Percentiles rank a stretch among this genome's conserved stretches.
These are phyloP conservation scores for Tiaroga cobitis DNA, from an alignment of 2,797 vertebrate genomes.

Conservation along the genomic window DNA sequence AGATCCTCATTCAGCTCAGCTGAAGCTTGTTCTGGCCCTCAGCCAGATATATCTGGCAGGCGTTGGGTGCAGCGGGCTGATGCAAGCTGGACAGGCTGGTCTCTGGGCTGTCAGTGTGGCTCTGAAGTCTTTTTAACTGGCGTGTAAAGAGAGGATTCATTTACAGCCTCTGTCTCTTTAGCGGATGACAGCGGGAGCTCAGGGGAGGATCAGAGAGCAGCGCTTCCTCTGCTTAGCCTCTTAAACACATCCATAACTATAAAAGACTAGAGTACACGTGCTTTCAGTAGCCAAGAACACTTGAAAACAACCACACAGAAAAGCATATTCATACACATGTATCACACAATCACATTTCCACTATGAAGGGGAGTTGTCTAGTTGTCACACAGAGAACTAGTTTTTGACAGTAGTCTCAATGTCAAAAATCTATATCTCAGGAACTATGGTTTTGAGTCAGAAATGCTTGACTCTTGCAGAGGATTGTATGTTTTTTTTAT, in stretches of 20 bases:
- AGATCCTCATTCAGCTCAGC: not conserved
- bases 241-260: slow-evolving; percentile 31
- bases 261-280: not conserved
- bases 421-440: not conserved
- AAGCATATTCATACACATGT: not conserved
- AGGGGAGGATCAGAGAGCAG: slow-evolving; percentile 41
- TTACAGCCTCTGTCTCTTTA: slow-evolving; percentile 45
- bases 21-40: not conserved
- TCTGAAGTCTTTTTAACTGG: slow-evolving; percentile 42
- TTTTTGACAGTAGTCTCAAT: not conserved
- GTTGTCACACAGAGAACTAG: not conserved
- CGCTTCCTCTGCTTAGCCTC: slow-evolving; percentile 9
- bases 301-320: not conserved
- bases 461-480: not conserved
- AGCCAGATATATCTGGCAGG: slow-evolving; percentile 25
- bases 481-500: not conserved
- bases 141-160: slow-evolving; percentile 41
- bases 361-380: not conserved
- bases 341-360: not conserved
- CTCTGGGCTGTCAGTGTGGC: slow-evolving; percentile 11
- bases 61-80: slow-evolving; percentile 11
- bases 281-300: slow-evolving; percentile 11
- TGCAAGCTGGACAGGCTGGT: slow-evolving; percentile 37
- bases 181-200: slow-evolving; percentile 42
- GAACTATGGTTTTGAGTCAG: not conserved